phyloP scores from a whole-genome alignment of 2,888 invertebrate species.

The Baronia brevicornis region DNA sequence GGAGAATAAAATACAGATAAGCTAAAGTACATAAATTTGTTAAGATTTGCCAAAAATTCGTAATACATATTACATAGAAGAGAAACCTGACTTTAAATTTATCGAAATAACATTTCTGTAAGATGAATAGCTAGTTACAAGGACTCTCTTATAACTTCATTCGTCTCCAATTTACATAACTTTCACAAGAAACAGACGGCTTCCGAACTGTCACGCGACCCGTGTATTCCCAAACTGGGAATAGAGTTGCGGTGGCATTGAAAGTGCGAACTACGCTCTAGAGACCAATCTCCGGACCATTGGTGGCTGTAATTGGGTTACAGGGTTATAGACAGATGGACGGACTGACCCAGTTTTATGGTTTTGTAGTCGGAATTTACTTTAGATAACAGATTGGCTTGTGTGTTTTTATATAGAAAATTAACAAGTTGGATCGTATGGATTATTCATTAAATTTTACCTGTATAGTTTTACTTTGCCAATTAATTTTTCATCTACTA shows the following conservation, averaged over 20 bases:
- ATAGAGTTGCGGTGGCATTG: conserved; percentile 30
- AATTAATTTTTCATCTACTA: no score
- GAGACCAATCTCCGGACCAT: conserved; percentile 38
- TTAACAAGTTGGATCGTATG: no score
- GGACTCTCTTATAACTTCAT: not conserved
- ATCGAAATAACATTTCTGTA: not conserved
- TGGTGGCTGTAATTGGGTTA: conserved; percentile 36
- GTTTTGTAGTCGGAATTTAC: no score
- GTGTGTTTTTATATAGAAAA: no score
- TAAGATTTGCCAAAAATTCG: no score
- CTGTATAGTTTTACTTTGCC: no score
- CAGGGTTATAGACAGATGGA: conserved; percentile 22
- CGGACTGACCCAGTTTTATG: conserved; percentile 25
- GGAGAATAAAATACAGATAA: no score
- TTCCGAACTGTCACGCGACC: conserved; percentile 13
- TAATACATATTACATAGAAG: not conserved
- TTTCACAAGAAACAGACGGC: conserved; percentile 3
- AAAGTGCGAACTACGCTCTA: conserved; percentile 33
- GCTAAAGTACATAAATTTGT: no score
- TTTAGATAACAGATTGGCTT: no score
- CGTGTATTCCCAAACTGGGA: conserved; percentile 17
- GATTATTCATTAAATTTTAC: no score
- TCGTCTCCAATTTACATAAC: conserved; percentile 2
- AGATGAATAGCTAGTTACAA: not conserved
- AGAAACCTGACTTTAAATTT: not conserved